A percentile compares a stretch with the other conserved stretches of the same genome.
These are phyloP conservation scores for Tenthredo notha DNA, from an alignment of 2,888 invertebrate genomes.

Conservation along the genomic window DNA sequence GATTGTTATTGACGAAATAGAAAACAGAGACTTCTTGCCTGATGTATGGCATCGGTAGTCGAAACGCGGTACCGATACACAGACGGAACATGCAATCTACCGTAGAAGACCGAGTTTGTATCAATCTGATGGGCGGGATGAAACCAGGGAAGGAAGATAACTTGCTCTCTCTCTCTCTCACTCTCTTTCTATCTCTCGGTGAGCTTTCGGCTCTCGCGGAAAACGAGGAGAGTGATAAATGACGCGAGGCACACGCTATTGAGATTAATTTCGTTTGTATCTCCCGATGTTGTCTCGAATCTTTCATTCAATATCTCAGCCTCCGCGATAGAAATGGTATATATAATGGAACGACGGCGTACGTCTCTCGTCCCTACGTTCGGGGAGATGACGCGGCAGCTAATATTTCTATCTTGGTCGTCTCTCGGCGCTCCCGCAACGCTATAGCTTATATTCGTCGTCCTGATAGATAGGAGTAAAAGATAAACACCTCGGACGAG, in stretches of 20 bases:
- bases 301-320: constrained; percentile 54
- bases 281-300: constrained; percentile 54
- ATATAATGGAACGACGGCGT: constrained; percentile 18
- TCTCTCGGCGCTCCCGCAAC: not conserved
- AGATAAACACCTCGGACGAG: not conserved
- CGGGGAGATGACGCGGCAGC: constrained; percentile 51
- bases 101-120: constrained; percentile 65
- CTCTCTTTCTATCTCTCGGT: not conserved
- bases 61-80: constrained; percentile 68
- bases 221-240: constrained; percentile 75
- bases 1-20: not conserved
- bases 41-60: constrained; percentile 72
- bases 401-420: constrained; percentile 47
- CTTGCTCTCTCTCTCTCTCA: not conserved
- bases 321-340: constrained; percentile 33
- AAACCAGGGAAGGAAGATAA: constrained; percentile 1
- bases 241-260: constrained; percentile 71
- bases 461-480: not conserved
- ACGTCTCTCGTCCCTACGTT: constrained; percentile 31
- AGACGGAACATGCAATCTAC: constrained; percentile 58
- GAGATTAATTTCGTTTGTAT: constrained; percentile 73
- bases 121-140: constrained; percentile 66
- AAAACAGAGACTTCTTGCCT: constrained; percentile 61
- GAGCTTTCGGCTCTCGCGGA: constrained; percentile 40
- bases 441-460: not conserved